A percentile compares a stretch with the other conserved stretches of the same genome.
These are phyloP conservation scores for Euschistus heros DNA, from an alignment of 1,140 invertebrate species.

Conservation along the genomic window DNA sequence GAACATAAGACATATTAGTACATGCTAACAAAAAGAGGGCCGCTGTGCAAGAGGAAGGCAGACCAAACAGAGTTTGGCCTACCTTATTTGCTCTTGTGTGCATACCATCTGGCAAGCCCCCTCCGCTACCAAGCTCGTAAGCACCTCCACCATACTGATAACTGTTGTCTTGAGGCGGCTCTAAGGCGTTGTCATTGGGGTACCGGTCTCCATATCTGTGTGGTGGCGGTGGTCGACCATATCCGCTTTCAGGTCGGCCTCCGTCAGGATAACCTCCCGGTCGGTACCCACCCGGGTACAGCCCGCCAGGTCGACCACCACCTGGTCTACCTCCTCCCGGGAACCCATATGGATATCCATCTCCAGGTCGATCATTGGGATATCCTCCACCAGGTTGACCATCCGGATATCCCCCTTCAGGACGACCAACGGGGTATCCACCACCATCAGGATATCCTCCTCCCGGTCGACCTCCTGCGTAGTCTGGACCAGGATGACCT, in stretches of 20 bases:
- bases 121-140: conserved; percentile 23
- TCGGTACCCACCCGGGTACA: neutral
- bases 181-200: conserved; percentile 1
- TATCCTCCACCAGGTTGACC: conserved; percentile 1
- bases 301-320: neutral
- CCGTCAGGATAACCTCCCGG: neutral
- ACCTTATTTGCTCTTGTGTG: neutral
- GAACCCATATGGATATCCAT: neutral
- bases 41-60: neutral
- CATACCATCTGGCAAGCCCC: conserved; percentile 25
- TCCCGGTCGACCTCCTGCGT: neutral
- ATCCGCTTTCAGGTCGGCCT: neutral
- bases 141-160: conserved; percentile 23
- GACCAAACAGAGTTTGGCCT: neutral
- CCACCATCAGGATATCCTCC: neutral
- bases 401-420: neutral
- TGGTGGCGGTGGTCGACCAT: neutral
- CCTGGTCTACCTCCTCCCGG: conserved; percentile 3
- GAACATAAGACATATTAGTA: neutral
- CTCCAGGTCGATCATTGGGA: neutral
- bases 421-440: neutral
- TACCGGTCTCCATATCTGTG: neutral
- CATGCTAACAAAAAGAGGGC: neutral
- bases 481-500: neutral
- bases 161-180: conserved; percentile 5